These are phyloP conservation scores for Symphodus melops DNA, from an alignment of 2,113 vertebrate genomes.

Conservation along the genomic window DNA sequence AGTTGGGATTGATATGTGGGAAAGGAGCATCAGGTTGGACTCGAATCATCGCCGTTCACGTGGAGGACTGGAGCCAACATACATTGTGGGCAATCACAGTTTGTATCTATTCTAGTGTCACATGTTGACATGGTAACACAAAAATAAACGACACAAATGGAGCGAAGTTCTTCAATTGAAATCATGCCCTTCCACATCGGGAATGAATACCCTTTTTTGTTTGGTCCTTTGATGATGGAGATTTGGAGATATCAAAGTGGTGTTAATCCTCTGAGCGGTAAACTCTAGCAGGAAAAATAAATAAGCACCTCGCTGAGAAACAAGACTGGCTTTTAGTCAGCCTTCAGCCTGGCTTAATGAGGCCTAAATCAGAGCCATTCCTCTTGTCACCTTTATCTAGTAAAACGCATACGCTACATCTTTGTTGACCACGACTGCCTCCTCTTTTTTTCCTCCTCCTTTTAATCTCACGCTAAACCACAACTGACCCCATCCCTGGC, in stretches of 20 bases:
- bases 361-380: slow-evolving; percentile 57
- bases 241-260: slow-evolving; percentile 26
- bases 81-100: too few species aligned
- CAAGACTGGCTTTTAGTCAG: slow-evolving; percentile 39
- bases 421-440: slow-evolving; percentile 35
- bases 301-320: slow-evolving; percentile 26
- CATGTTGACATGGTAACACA: background rate
- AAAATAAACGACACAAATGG: slow-evolving; percentile 3
- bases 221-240: slow-evolving; percentile 21
- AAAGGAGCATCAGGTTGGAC: too few species aligned
- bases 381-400: slow-evolving; percentile 70
- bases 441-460: slow-evolving; percentile 40
- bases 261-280: slow-evolving; percentile 26
- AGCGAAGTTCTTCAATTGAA: slow-evolving; percentile 30
- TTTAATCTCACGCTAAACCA: slow-evolving; percentile 57
- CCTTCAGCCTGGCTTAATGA: slow-evolving; percentile 61
- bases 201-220: slow-evolving; percentile 20
- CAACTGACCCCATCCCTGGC: slow-evolving; percentile 43
- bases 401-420: slow-evolving; percentile 55
- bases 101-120: background rate
- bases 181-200: slow-evolving; percentile 6
- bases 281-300: slow-evolving; percentile 30
- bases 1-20: too few species aligned
- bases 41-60: too few species aligned
- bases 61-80: too few species aligned